A percentile compares a stretch with the other conserved stretches of the same genome.
phyloP scores from a whole-genome alignment of 2,888 invertebrate genomes.

The Gymnocheta viridis region DNA sequence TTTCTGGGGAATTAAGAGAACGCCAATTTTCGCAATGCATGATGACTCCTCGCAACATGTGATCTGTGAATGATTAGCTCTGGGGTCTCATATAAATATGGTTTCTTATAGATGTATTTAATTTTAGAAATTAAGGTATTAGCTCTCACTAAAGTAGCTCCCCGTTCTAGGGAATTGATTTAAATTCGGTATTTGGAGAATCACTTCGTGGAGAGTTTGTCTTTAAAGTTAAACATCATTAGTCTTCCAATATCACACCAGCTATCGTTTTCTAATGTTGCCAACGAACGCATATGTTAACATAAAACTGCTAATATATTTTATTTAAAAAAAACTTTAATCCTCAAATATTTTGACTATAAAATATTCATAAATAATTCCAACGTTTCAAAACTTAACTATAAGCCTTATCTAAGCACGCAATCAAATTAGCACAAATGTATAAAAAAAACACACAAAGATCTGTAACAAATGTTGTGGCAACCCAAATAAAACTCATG shows the following conservation, averaged over 20 bases:
- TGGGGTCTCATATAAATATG: no score
- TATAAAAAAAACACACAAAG: background rate
- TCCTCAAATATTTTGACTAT: background rate
- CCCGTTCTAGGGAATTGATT: no score
- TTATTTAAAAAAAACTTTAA: background rate
- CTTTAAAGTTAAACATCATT: background rate
- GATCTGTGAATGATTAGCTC: no score
- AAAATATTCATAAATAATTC: background rate
- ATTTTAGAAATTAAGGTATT: no score
- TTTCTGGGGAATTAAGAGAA: no score
- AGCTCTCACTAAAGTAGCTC: no score
- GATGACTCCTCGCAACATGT: no score
- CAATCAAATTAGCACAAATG: constrained; percentile 1
- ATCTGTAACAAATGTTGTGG: background rate
- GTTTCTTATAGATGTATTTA: no score
- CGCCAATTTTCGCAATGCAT: no score
- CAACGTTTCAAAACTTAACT: background rate
- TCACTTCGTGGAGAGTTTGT: no score
- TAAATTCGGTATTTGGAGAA: no score
- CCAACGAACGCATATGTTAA: background rate
- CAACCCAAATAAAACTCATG: constrained; percentile 8
- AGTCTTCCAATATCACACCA: background rate
- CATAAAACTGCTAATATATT: background rate
- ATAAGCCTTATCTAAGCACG: background rate
- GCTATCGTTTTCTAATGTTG: background rate